Evolutionary conservation across 1,140 invertebrate genomes (phyloP), one percentile per base, ranked within the genome.

Genomic region (Magallana ariakensis): DNA sequence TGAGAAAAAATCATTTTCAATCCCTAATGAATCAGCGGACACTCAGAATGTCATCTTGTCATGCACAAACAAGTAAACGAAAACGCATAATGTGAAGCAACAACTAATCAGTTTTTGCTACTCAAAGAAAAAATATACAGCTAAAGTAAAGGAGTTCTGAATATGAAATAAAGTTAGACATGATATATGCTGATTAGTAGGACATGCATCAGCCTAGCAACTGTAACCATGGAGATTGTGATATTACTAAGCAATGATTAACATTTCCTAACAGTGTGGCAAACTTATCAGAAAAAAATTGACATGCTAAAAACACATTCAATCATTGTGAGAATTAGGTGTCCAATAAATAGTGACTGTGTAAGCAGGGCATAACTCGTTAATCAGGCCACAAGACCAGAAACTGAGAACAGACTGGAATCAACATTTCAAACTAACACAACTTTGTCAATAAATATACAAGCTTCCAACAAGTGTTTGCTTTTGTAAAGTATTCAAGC

Each of bases 111-210:
- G 33, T 46, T 2, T 5, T 46, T 46, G 33, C 33, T 46, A 46
- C 33, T 46, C 33, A 46, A 46, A 46, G 33, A 46, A 3, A 22
- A 16, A 54, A 53, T 60, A 84, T 57, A 66, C 5, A 84, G 83
- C 46, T 19, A 54, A 53, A 16, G 22, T 54, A 56, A 83, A 53
- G 66, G n/a, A 70, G 26, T 66, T 75, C 66, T 75, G 66, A 75
- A 75, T 75, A 33, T 75, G 19, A 26, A 75, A 26, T 7, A 75
- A 70, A 22, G 22, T 75, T 75, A 75, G 66, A 75, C 22, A 70
- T 75, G 66, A 75, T 75, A 75, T 75, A 75, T 75, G 66, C 66
- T 75, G 66, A 75, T 75, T 75, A 75, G 66, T 75, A 75, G 66
- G 66, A 26, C 66, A 75, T 75, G 66, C 66, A 75, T 75, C 66